These are phyloP conservation scores for Rhynchonycteris naso DNA, from an alignment of 2,797 vertebrate genomes.

Conservation along the genomic window DNA sequence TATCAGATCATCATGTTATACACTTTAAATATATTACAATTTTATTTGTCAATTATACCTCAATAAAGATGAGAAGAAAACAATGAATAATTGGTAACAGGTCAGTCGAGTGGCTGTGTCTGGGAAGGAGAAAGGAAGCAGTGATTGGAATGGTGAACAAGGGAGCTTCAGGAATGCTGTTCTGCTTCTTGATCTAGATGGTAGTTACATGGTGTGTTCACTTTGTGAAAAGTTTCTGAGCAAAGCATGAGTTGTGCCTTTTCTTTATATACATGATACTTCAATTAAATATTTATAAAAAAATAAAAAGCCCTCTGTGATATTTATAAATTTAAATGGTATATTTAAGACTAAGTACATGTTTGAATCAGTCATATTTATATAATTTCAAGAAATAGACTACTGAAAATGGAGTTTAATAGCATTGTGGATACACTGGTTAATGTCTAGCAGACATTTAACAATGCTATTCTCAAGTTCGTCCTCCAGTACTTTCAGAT, in stretches of 20 bases:
- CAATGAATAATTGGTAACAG: background rate
- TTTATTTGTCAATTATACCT: background rate
- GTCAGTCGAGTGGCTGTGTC: background rate
- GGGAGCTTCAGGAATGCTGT: too few species aligned
- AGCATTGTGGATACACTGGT: conserved; percentile 34
- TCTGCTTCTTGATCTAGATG: background rate
- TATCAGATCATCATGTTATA: background rate
- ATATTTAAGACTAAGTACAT: conserved; percentile 64
- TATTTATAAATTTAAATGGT: background rate
- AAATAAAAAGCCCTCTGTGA: background rate
- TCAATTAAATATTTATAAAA: conserved; percentile 36
- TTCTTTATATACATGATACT: background rate
- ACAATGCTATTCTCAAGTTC: conserved; percentile 60
- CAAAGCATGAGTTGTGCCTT: background rate
- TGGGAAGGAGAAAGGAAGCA: background rate
- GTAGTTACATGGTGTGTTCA: background rate
- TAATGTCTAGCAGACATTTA: conserved; percentile 71
- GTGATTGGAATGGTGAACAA: background rate
- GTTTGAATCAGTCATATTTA: conserved; percentile 70
- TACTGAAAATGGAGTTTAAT: conserved; percentile 48
- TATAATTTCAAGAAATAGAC: conserved; percentile 28
- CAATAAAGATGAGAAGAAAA: background rate
- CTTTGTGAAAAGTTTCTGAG: background rate
- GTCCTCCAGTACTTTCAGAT: conserved; percentile 4
- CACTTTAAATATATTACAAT: background rate